A percentile compares a stretch with the other conserved stretches of the same genome.
phyloP scores from a whole-genome alignment of 1,140 invertebrate species.

The Trissolcus basalis region DNA sequence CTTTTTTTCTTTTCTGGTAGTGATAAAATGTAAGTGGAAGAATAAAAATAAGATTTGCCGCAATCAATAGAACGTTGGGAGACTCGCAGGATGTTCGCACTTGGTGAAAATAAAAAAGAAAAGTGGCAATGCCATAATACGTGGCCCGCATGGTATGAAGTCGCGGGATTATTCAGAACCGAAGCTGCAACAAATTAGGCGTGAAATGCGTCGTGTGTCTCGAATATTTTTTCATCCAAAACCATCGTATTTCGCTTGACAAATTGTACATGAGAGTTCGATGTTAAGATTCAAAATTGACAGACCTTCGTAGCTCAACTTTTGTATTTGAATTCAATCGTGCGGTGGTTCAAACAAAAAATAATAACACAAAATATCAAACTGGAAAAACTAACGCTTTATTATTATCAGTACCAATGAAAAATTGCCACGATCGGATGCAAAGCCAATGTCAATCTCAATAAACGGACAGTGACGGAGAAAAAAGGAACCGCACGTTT shows the following conservation, averaged over 20 bases:
- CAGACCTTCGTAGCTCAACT: too few species aligned
- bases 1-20: too few species aligned
- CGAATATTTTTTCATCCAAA: slow-evolving; percentile 67
- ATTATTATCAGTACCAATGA: too few species aligned
- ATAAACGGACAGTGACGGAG: slow-evolving; percentile 58
- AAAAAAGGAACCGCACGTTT: slow-evolving; percentile 24
- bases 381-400: too few species aligned
- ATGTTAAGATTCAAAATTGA: neutral
- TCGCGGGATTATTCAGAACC: slow-evolving; percentile 66
- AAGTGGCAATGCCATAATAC: slow-evolving; percentile 48
- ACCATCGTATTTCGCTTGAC: slow-evolving; percentile 14
- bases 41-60: slow-evolving; percentile 2
- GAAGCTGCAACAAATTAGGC: slow-evolving; percentile 71
- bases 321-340: too few species aligned
- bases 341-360: too few species aligned
- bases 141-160: slow-evolving; percentile 67
- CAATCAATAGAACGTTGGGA: slow-evolving; percentile 20
- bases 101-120: slow-evolving; percentile 11
- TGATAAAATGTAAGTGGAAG: too few species aligned
- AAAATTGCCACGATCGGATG: slow-evolving; percentile 10
- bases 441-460: slow-evolving; percentile 57
- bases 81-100: slow-evolving; percentile 35
- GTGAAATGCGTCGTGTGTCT: slow-evolving; percentile 72
- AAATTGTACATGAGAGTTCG: neutral
- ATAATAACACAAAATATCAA: too few species aligned